Evolutionary conservation across 1,140 invertebrate genomes (phyloP), one percentile per base, ranked within the genome.

Genomic region (Sitobion miscanthi): DNA sequence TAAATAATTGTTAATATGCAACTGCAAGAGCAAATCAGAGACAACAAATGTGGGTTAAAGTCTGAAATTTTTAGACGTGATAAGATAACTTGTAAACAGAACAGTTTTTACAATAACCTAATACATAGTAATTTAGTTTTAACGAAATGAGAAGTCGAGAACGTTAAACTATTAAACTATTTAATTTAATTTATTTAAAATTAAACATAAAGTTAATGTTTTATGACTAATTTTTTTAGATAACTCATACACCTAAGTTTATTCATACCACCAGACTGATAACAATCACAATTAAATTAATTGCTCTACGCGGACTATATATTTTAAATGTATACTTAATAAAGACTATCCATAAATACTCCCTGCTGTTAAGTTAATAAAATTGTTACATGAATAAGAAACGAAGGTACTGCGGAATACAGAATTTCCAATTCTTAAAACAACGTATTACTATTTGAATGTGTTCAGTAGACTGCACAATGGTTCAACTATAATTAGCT

Each of bases 341-440:
- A 86, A 47, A 17, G 25, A 23, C 42, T 54, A 30, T 52, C 54
- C 20, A 47, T 54, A 38, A 8, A 89, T 20, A 49, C 17, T 20
- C 11, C 30, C 5, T n/a, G 11, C 30, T n/a, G 11, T 11, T 69
- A 42, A 42, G 62, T 69, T 69, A n/a, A n/a, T 11, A 69, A 52
- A 85, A 25, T 92, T 35, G 47, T 92, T 83, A 69, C 35, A 52
- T 20, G 77, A 25, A 82, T 52, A 83, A 54, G 91, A 42, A 92
- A 52, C 9, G 52, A 57, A 45, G 21, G 87, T 89, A 69, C 11
- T 45, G 25, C 17, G 38, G 57, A 88, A 89, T 25, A 54, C 87
- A 45, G 23, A 69, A 62, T 62, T 90, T 90, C 62, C 38, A 69
- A 90, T 90, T 90, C 89, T 90, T 90, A 90, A 90, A 62, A 90